These are phyloP conservation scores for Eurytoma adleriae DNA, from an alignment of 2,888 invertebrate genomes.

Conservation along the genomic window DNA sequence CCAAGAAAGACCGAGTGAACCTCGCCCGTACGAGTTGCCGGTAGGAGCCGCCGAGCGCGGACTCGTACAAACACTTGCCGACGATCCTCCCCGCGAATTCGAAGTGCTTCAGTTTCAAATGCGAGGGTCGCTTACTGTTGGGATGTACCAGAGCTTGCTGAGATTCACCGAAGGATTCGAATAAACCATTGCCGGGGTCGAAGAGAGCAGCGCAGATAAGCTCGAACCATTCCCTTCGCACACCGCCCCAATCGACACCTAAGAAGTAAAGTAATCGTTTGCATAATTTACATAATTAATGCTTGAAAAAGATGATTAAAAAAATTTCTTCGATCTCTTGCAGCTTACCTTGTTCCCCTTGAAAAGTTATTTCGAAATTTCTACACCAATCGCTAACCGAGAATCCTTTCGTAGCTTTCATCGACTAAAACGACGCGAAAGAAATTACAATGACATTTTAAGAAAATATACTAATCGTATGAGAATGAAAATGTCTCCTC, in stretches of 20 bases:
- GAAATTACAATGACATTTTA: neutral
- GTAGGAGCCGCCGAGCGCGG: conserved; percentile 92
- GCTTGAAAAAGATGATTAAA: neutral
- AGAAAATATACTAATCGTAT: no score
- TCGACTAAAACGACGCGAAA: conserved; percentile 77
- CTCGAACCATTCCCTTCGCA: conserved; percentile 96
- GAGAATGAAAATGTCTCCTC: conserved; percentile 59
- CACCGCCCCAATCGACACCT: conserved; percentile 96
- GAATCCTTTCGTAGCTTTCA: conserved; percentile 92
- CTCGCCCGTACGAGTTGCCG: conserved; percentile 93
- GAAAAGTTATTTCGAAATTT: conserved; percentile 94
- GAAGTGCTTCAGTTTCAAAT: conserved; percentile 91
- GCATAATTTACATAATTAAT: neutral
- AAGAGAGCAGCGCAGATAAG: conserved; percentile 91
- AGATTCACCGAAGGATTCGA: conserved; percentile 90
- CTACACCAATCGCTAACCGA: conserved; percentile 95
- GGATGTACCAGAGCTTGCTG: conserved; percentile 94
- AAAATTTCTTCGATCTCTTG: neutral
- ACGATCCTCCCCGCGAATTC: conserved; percentile 96
- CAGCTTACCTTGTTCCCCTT: conserved; percentile 91
- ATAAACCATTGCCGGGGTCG: conserved; percentile 89
- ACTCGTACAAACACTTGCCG: conserved; percentile 96
- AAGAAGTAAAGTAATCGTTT: conserved; percentile 28
- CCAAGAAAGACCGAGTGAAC: conserved; percentile 94
- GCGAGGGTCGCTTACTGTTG: conserved; percentile 85